These are phyloP conservation scores for Miltochrista miniata DNA, from an alignment of 2,888 invertebrate genomes.

Conservation along the genomic window DNA sequence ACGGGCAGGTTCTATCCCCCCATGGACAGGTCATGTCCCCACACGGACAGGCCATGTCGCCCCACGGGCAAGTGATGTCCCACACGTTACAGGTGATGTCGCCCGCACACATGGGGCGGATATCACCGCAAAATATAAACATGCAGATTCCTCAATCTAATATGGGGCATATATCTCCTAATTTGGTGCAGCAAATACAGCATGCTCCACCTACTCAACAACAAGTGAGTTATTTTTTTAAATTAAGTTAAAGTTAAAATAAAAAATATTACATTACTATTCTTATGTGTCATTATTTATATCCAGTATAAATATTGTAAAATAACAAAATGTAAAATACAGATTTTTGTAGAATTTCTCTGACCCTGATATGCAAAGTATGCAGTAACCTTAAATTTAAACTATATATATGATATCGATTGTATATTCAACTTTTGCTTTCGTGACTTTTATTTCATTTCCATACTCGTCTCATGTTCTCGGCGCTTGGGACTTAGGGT, in stretches of 20 bases:
- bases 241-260: neutral
- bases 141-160: slow-evolving; percentile 25
- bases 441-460: too few relatives aligned
- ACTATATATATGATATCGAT: too few relatives aligned
- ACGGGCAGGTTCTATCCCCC: slow-evolving; percentile 14
- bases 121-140: slow-evolving; percentile 24
- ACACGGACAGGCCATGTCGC: slow-evolving; percentile 11
- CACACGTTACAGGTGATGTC: slow-evolving; percentile 24
- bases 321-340: too few relatives aligned
- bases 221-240: slow-evolving; percentile 30
- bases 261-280: too few relatives aligned
- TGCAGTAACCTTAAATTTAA: too few relatives aligned
- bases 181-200: slow-evolving; percentile 28
- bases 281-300: too few relatives aligned
- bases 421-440: too few relatives aligned
- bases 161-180: slow-evolving; percentile 46
- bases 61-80: slow-evolving; percentile 17
- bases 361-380: too few relatives aligned
- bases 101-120: slow-evolving; percentile 11
- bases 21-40: slow-evolving; percentile 17
- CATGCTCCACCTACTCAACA: slow-evolving; percentile 29
- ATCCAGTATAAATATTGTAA: too few relatives aligned
- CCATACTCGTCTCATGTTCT: too few relatives aligned
- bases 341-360: too few relatives aligned
- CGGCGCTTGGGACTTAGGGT: too few relatives aligned